phyloP scores from a whole-genome alignment of 2,113 vertebrate genomes.

The Chrysochloris asiatica region DNA sequence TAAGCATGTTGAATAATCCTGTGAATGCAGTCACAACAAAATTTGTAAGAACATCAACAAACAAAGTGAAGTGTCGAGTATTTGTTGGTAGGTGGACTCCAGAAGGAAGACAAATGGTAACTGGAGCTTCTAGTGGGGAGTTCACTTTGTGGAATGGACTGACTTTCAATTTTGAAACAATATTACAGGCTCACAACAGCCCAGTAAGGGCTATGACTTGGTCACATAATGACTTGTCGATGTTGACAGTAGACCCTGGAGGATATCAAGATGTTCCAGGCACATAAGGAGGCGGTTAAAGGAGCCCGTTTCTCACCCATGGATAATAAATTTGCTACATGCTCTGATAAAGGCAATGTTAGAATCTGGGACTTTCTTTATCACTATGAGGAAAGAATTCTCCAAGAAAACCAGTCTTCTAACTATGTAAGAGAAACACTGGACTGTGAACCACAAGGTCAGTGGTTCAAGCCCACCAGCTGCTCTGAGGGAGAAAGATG shows the following conservation, averaged over 20 bases:
- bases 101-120: constrained; percentile 97
- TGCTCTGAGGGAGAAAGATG: too few relatives aligned
- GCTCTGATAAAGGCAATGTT: constrained; percentile 98
- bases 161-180: constrained; percentile 99
- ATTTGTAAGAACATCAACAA: too few relatives aligned
- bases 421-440: too few relatives aligned
- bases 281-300: constrained; percentile 99
- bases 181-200: constrained; percentile 99
- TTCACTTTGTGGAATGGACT: constrained; percentile 99
- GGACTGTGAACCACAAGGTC: too few relatives aligned
- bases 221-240: constrained; percentile 99
- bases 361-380: constrained; percentile 99
- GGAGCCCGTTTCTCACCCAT: constrained; percentile 99
- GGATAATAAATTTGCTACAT: constrained; percentile 99
- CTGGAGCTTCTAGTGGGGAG: constrained; percentile 98
- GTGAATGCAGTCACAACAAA: too few relatives aligned
- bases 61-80: too few relatives aligned
- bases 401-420: constrained; percentile 88
- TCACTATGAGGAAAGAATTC: constrained; percentile 99
- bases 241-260: constrained; percentile 99
- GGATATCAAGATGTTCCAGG: constrained; percentile 99
- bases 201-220: constrained; percentile 99
- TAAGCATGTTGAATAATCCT: too few relatives aligned
- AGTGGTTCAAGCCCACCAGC: too few relatives aligned
- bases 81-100: too few relatives aligned